These are phyloP conservation scores for Marmota flaviventris DNA, from an alignment of 2,113 vertebrate genomes.

Conservation along the genomic window DNA sequence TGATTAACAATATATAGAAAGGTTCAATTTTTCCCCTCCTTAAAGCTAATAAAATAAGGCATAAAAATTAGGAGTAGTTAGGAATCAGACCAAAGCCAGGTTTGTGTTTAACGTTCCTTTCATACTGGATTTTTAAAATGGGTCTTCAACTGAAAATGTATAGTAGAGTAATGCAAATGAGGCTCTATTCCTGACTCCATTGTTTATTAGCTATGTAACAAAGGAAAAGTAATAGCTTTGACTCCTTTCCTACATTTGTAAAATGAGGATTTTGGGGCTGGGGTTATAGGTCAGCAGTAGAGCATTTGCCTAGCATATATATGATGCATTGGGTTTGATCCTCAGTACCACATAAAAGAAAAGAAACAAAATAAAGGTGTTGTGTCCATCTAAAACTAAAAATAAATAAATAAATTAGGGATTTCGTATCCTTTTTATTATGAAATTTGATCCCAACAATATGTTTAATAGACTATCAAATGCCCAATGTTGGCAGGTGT, in stretches of 20 bases:
- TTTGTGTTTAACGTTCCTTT: background rate
- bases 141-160: background rate
- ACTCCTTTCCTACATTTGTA: background rate
- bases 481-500: background rate
- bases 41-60: background rate
- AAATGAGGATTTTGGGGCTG: background rate
- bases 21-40: background rate
- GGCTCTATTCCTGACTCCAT: background rate
- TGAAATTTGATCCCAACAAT: background rate
- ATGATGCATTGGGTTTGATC: too few relatives aligned
- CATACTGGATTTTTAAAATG: background rate
- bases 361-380: too few relatives aligned
- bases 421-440: background rate
- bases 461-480: background rate
- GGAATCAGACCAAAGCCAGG: background rate
- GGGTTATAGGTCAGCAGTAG: too few relatives aligned
- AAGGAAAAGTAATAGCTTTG: background rate
- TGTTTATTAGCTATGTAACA: background rate
- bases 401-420: background rate
- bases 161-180: background rate
- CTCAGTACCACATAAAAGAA: too few relatives aligned
- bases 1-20: background rate
- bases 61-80: slow-evolving; percentile 15
- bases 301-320: too few relatives aligned
- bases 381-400: too few relatives aligned